Evolutionary conservation across 2,797 vertebrate species (phyloP).

Genomic region (Babyrousa celebensis): DNA sequence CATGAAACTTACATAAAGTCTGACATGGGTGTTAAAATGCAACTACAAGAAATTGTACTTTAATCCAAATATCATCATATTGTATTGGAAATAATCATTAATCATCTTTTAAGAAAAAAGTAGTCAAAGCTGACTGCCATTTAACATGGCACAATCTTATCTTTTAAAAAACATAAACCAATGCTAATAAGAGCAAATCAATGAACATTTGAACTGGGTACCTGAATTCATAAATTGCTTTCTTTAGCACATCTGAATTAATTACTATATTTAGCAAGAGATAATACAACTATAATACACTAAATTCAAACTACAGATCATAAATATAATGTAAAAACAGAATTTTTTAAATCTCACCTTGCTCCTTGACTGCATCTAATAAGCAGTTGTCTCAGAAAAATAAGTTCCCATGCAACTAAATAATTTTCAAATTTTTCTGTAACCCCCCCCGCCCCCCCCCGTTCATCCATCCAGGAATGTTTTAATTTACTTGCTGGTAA

Average conservation of each 20-base stretch:
- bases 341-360: neutral
- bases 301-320: neutral
- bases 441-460: neutral
- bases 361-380: constrained; percentile 15
- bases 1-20: constrained; percentile 18
- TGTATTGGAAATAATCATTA: constrained; percentile 26
- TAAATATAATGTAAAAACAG: constrained; percentile 38
- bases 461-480: neutral
- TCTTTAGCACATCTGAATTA: constrained; percentile 57
- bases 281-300: neutral
- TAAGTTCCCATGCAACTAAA: neutral
- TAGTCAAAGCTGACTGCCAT: neutral
- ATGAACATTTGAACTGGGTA: constrained; percentile 30
- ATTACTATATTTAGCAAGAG: neutral
- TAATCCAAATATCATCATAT: neutral
- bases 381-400: constrained; percentile 3
- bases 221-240: constrained; percentile 22
- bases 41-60: neutral
- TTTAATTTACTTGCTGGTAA: constrained; percentile 48
- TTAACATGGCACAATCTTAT: neutral
- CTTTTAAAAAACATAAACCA: constrained; percentile 52
- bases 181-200: constrained; percentile 15
- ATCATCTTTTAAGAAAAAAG: neutral
- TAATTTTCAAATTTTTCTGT: constrained; percentile 24
- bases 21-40: neutral